These are phyloP conservation scores for Vidua macroura DNA, from an alignment of 2,113 vertebrate species.

Conservation along the genomic window DNA sequence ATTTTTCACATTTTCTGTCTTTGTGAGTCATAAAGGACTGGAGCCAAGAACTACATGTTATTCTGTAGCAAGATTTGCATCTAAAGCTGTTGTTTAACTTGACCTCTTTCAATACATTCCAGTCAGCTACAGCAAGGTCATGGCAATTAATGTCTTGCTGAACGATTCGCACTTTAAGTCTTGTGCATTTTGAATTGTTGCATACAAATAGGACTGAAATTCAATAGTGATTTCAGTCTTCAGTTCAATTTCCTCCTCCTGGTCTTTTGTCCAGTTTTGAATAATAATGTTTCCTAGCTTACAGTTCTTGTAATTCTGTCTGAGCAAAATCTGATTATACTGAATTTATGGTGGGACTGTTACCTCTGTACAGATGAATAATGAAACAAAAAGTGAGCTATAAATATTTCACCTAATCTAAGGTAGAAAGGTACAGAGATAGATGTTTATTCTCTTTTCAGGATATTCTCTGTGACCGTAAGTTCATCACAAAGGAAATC, in stretches of 20 bases:
- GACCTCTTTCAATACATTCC: neutral
- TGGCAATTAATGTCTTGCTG: neutral
- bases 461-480: constrained; percentile 66
- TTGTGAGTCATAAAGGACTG: neutral
- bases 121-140: neutral
- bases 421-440: neutral
- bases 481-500: constrained; percentile 58
- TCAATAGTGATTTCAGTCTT: neutral
- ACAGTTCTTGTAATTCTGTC: neutral
- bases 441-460: constrained; percentile 24
- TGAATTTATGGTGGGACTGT: neutral
- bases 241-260: neutral
- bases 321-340: neutral
- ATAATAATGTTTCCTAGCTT: neutral
- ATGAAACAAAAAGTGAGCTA: neutral
- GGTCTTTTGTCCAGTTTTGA: neutral
- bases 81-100: neutral
- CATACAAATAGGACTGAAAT: neutral
- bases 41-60: neutral
- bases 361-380: neutral
- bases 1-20: neutral
- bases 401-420: neutral
- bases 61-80: neutral
- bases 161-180: neutral
- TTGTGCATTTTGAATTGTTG: neutral